Percentiles rank a stretch among this genome's conserved stretches.
Evolutionary conservation across 1,140 invertebrate species (phyloP).

Genomic region (Drosophila micromelanica): DNA sequence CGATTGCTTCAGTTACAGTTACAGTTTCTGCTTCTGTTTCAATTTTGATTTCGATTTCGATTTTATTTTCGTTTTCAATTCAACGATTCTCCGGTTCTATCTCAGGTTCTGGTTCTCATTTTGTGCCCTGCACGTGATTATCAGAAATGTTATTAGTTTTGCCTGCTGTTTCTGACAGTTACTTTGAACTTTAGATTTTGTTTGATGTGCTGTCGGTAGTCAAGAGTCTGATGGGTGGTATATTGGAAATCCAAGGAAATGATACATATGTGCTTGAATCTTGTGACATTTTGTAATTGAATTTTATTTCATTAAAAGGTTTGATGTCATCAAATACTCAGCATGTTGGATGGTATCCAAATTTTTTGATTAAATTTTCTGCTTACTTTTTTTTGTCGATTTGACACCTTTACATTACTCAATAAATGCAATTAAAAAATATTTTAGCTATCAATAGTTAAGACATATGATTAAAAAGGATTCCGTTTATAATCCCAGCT

Average conservation of each 20-base stretch:
- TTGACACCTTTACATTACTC: too few species aligned
- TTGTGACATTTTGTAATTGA: slow-evolving; percentile 59
- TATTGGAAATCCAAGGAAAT: slow-evolving; percentile 4
- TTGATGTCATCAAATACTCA: neutral
- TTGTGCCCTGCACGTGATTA: slow-evolving; percentile 41
- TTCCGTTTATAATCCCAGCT: too few species aligned
- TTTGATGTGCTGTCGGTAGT: slow-evolving; percentile 28
- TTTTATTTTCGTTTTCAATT: slow-evolving; percentile 63
- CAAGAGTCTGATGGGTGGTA: slow-evolving; percentile 19
- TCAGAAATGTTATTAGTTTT: slow-evolving; percentile 67
- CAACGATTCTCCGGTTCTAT: slow-evolving; percentile 36
- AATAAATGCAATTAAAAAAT: too few species aligned
- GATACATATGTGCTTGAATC: slow-evolving; percentile 3
- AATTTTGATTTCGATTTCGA: slow-evolving; percentile 42
- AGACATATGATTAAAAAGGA: too few species aligned
- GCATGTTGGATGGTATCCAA: too few species aligned
- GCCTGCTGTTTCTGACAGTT: slow-evolving; percentile 58
- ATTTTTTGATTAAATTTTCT: too few species aligned
- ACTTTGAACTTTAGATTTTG: slow-evolving; percentile 50
- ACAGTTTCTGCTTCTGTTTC: slow-evolving; percentile 17
- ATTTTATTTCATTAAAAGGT: slow-evolving; percentile 48
- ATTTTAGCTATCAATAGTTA: too few species aligned
- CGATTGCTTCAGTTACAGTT: slow-evolving; percentile 27
- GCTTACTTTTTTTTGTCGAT: too few species aligned
- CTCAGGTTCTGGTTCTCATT: slow-evolving; percentile 3